Conservation (phyloP, 1,140 invertebrate genomes). For the Stenopsyche tienmushanensis region DNA sequence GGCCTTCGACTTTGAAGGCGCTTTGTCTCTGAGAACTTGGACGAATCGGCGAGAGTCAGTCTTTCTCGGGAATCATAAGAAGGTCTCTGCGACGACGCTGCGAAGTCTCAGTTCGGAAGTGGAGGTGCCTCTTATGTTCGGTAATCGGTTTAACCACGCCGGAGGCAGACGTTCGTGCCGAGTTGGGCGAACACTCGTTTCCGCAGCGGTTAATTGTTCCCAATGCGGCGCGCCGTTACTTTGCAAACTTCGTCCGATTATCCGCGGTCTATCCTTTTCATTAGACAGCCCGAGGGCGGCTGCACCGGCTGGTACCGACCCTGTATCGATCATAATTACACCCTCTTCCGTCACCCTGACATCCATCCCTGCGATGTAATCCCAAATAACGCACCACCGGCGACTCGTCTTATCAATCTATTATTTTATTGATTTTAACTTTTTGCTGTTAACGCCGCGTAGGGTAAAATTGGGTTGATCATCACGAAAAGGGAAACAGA, state of each 20-base stretch:
- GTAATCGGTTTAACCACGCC: not conserved
- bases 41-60: no score
- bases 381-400: not conserved
- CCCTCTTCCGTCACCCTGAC: not conserved
- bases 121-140: no score
- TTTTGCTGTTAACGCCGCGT: no score
- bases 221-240: conserved; percentile 33
- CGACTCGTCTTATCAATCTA: no score
- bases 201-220: conserved; percentile 37
- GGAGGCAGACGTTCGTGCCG: not conserved
- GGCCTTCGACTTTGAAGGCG: no score
- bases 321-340: not conserved
- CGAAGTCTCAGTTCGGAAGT: no score
- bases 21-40: no score
- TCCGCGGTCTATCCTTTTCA: conserved; percentile 18
- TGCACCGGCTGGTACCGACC: not conserved
- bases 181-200: conserved; percentile 32
- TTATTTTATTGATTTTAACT: no score
- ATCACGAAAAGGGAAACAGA: no score
- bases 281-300: not conserved
- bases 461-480: no score
- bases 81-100: no score
- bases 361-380: not conserved
- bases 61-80: no score
- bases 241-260: conserved; percentile 33